phyloP scores from a whole-genome alignment of 2,797 vertebrate genomes.

The Podarcis lilfordi region DNA sequence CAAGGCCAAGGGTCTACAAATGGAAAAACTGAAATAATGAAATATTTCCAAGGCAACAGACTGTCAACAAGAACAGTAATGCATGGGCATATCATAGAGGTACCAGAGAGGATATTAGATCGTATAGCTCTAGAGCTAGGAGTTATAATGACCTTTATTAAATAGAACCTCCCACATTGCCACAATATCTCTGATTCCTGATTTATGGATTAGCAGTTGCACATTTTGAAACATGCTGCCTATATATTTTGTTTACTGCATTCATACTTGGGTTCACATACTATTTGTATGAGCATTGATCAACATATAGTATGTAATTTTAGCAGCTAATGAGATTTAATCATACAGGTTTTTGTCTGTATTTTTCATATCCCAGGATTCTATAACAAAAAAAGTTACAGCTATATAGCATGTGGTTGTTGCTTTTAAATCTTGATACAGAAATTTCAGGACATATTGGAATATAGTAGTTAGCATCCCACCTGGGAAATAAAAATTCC shows the following conservation, averaged over 20 bases:
- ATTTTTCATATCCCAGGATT: conserved; percentile 50
- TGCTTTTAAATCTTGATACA: conserved; percentile 13
- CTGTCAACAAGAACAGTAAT: conserved; percentile 84
- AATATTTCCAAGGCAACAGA: conserved; percentile 87
- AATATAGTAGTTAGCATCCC: not conserved
- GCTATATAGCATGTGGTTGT: conserved; percentile 27
- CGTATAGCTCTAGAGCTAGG: conserved; percentile 74
- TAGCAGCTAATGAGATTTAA: conserved; percentile 53
- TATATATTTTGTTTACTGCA: conserved; percentile 72
- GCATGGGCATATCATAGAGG: conserved; percentile 82
- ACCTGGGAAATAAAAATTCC: conserved; percentile 35
- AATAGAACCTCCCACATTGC: conserved; percentile 75
- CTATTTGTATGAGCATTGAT: conserved; percentile 70
- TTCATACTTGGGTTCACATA: conserved; percentile 64
- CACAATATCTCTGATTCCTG: conserved; percentile 73
- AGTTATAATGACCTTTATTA: conserved; percentile 82
- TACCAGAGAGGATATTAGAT: conserved; percentile 81
- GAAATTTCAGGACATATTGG: not conserved
- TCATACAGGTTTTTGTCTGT: conserved; percentile 58
- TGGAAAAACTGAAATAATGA: conserved; percentile 87
- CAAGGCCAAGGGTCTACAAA: conserved; percentile 86
- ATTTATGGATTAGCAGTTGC: conserved; percentile 74
- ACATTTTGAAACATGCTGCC: conserved; percentile 61
- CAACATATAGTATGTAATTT: conserved; percentile 64
- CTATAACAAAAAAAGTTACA: conserved; percentile 32